Percentiles rank a stretch among this genome's conserved stretches.
phyloP scores from a whole-genome alignment of 2,113 vertebrate species.

The Acanthochromis polyacanthus region DNA sequence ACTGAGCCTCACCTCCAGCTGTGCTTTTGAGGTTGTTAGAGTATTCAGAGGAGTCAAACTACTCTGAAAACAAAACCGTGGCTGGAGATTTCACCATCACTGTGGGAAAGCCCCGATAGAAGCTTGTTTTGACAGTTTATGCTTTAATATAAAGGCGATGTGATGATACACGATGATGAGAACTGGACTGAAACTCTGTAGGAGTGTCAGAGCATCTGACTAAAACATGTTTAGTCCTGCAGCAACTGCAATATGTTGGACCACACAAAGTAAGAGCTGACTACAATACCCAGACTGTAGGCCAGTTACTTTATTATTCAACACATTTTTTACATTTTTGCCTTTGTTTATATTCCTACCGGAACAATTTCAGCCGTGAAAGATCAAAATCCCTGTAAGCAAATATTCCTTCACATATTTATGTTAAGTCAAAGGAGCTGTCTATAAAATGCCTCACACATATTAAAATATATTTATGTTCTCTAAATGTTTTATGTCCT shows the following conservation, averaged over 20 bases:
- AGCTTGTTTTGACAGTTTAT: slow-evolving; percentile 10
- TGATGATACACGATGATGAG: slow-evolving; percentile 7
- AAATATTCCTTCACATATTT: slow-evolving; percentile 5
- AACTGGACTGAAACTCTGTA: slow-evolving; percentile 26
- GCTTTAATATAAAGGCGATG: slow-evolving; percentile 24
- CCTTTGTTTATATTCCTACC: slow-evolving; percentile 18
- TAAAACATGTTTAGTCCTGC: not conserved
- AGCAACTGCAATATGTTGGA: slow-evolving; percentile 20
- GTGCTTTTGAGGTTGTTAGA: slow-evolving; percentile 31
- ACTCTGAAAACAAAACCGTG: slow-evolving; percentile 43
- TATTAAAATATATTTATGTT: slow-evolving; percentile 21
- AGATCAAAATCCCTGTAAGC: not conserved
- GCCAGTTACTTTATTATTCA: not conserved
- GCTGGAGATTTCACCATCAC: slow-evolving; percentile 10
- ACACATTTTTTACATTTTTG: slow-evolving; percentile 4
- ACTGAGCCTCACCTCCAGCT: slow-evolving; percentile 31
- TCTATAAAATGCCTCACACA: not conserved
- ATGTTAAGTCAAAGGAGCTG: not conserved
- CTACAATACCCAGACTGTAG: too few species aligned
- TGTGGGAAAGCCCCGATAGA: slow-evolving; percentile 23
- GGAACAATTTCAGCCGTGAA: not conserved
- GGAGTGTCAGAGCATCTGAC: not conserved
- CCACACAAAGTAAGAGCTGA: not conserved
- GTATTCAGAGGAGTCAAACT: slow-evolving; percentile 46
- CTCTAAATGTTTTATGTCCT: not conserved